A percentile compares a stretch with the other conserved stretches of the same genome.
phyloP scores from a whole-genome alignment of 2,113 vertebrate species.

The Mesocricetus auratus region DNA sequence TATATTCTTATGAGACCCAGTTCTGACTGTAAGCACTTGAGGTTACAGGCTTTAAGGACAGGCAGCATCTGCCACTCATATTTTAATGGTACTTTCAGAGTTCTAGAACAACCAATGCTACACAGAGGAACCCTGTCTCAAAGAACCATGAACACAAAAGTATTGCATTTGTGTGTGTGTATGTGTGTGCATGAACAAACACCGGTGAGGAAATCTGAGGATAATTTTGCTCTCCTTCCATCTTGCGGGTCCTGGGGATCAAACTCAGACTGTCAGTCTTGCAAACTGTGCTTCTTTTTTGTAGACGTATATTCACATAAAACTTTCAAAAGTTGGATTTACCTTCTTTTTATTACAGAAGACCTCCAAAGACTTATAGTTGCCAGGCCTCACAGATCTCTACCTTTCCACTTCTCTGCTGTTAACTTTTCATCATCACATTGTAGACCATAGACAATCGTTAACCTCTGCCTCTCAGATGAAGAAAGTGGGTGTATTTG shows the following conservation, averaged over 20 bases:
- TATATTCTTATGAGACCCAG: too few relatives aligned
- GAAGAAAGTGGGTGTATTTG: neutral
- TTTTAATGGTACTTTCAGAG: neutral
- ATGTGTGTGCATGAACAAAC: neutral
- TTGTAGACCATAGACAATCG: neutral
- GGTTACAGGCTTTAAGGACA: too few relatives aligned
- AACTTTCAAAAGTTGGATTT: neutral
- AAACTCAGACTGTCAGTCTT: neutral
- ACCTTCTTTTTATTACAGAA: conserved; percentile 40
- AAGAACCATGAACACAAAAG: neutral
- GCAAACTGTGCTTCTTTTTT: neutral
- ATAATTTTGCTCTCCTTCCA: neutral
- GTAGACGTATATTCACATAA: neutral
- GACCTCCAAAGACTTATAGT: neutral
- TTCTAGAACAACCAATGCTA: neutral
- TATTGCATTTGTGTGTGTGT: neutral
- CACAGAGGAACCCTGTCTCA: neutral
- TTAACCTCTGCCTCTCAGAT: neutral
- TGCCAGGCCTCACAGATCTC: neutral
- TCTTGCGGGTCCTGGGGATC: too few relatives aligned
- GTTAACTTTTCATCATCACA: neutral
- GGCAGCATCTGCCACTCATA: too few relatives aligned
- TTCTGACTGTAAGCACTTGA: too few relatives aligned
- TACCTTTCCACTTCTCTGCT: neutral
- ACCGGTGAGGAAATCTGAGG: neutral